Evolutionary conservation across 2,113 vertebrate species (phyloP), one percentile per base, ranked within the genome.

Genomic region (Gambusia holbrooki): DNA sequence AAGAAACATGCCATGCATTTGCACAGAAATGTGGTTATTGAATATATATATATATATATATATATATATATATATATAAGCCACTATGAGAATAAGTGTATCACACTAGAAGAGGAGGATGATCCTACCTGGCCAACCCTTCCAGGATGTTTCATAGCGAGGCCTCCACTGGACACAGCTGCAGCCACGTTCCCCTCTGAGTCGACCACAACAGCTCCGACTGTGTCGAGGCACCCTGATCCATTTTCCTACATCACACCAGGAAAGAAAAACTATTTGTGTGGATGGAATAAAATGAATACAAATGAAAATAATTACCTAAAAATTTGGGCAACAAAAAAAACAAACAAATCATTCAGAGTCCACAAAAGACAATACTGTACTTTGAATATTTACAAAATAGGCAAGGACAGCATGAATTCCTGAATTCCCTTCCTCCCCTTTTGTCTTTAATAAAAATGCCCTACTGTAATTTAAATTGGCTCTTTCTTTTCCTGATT

Each of bases 101-200:
- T 33, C 6, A 35, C 19, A 1, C 11, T 3, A 35, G 19, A 4
- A 25, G 19, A 4, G 22, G 14, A 58, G 13, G 4, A 32, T 7
- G 0, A 9, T 10, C 37, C 14, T 86, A 99, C 98, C 96, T 99
- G 98, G 73, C 98, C 98, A 68, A 99, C 96, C 93, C 98, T 96
- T 86, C 98, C 97, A 12, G 98, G 96, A 90, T 99, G 98, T 89
- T 99, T 99, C 94, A 99, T 96, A 35, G 98, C 98, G 86, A 99
- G 93, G 63, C 98, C 98, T 86, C 98, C 98, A 85, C 98, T 99
- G 91, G 98, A 99, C 85, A 99, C 98, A 13, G 98, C 98, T 86
- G 98, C 97, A 82, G 98, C 98, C 8, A 99, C 98, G 28, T 99
- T 99, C 77, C 98, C 98, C 86, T 98, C 96, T 45, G 96, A 94